Evolutionary conservation across 2,113 vertebrate genomes (phyloP).

Genomic region (Sarotherodon lohbergeri): DNA sequence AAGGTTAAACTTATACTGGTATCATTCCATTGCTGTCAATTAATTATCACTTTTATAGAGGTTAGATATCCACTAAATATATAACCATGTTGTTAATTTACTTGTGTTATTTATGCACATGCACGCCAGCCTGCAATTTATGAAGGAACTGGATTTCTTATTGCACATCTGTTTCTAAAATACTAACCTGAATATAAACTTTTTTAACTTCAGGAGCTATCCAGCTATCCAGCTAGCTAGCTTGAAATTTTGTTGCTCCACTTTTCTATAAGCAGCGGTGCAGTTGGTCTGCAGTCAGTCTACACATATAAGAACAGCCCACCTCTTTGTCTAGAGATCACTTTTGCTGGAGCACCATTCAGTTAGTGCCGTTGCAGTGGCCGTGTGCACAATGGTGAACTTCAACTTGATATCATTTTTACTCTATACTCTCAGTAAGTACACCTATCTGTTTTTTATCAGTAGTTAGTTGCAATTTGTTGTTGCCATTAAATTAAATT

Average conservation of each 20-base stretch:
- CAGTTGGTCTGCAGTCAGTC: background rate
- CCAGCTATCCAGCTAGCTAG: fast-evolving
- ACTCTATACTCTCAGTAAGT: background rate
- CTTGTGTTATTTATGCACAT: background rate
- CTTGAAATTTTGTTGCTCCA: fast-evolving
- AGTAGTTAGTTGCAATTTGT: background rate
- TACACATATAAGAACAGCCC: background rate
- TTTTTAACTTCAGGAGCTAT: background rate
- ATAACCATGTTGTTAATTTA: background rate
- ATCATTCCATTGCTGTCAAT: fast-evolving
- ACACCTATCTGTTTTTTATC: fast-evolving
- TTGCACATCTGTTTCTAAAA: background rate
- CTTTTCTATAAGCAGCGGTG: fast-evolving
- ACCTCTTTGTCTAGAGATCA: background rate
- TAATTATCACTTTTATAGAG: background rate
- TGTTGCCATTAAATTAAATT: fast-evolving
- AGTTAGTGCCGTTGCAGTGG: background rate
- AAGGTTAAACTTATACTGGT: background rate
- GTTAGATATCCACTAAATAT: background rate
- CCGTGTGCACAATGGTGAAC: background rate
- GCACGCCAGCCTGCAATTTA: fast-evolving
- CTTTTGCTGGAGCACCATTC: background rate
- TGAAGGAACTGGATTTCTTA: background rate
- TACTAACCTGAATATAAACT: background rate
- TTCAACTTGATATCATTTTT: background rate